phyloP scores from a whole-genome alignment of 2,888 invertebrate species.

The Spicauda simplicius region DNA sequence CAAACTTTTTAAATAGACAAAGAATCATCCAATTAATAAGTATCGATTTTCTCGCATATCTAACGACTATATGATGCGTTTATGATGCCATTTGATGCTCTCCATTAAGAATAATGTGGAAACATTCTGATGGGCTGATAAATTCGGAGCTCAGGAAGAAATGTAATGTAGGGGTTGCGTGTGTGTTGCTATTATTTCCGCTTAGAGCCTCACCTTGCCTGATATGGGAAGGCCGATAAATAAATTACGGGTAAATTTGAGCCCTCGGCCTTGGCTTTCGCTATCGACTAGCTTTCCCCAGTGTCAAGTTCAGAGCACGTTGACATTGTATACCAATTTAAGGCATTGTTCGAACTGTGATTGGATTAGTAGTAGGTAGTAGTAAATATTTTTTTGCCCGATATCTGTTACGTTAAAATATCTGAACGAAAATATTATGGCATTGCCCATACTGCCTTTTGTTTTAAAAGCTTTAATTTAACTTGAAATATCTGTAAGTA shows the following conservation, averaged over 20 bases:
- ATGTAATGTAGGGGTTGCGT: constrained; percentile 65
- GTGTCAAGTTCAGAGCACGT: constrained; percentile 43
- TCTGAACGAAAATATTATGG: too few relatives aligned
- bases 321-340: not conserved
- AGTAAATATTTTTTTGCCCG: too few relatives aligned
- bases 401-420: too few relatives aligned
- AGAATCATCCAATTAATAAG: too few relatives aligned
- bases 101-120: constrained; percentile 4
- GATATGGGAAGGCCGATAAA: constrained; percentile 62
- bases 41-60: too few relatives aligned
- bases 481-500: too few relatives aligned
- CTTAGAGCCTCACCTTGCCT: constrained; percentile 65
- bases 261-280: constrained; percentile 50
- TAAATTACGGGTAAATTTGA: constrained; percentile 61
- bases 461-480: too few relatives aligned
- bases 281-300: constrained; percentile 34
- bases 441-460: too few relatives aligned
- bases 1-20: too few relatives aligned
- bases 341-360: not conserved
- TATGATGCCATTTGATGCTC: not conserved
- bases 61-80: not conserved
- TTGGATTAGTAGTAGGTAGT: not conserved
- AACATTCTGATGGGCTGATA: constrained; percentile 10
- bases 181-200: constrained; percentile 67
- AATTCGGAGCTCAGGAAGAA: constrained; percentile 17